Conservation (phyloP, 2,888 invertebrate species). For the Nemotelus nigrinus region DNA sequence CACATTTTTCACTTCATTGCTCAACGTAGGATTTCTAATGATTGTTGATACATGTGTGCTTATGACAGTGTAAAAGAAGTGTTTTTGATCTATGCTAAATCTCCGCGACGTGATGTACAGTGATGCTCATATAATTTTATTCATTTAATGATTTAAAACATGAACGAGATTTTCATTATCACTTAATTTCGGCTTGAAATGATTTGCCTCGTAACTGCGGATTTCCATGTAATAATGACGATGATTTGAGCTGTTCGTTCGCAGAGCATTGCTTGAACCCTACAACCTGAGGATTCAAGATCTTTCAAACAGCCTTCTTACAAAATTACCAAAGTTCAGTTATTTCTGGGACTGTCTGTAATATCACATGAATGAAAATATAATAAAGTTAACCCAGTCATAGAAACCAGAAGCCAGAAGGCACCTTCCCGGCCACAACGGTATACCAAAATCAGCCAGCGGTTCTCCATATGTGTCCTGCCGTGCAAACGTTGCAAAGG, state of each 20-base stretch:
- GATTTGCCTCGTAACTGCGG: too few relatives aligned
- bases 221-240: too few relatives aligned
- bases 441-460: constrained; percentile 49
- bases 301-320: too few relatives aligned
- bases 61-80: too few relatives aligned
- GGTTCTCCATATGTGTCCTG: constrained; percentile 43
- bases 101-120: neutral
- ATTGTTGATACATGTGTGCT: neutral
- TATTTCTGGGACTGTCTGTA: constrained; percentile 5
- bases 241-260: too few relatives aligned
- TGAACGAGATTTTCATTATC: neutral
- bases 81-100: neutral
- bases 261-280: too few relatives aligned
- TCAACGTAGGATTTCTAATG: constrained; percentile 7
- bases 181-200: neutral
- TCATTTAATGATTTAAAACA: neutral
- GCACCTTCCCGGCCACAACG: constrained; percentile 48
- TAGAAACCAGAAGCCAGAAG: constrained; percentile 30
- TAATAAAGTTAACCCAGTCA: constrained; percentile 30
- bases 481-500: constrained; percentile 17
- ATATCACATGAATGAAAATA: constrained; percentile 7
- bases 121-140: neutral
- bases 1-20: constrained; percentile 44
- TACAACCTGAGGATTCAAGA: too few relatives aligned
- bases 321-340: neutral